Evolutionary conservation across 1,140 invertebrate species (phyloP), one percentile per base, ranked within the genome.

Genomic region (Fopius arisanus): DNA sequence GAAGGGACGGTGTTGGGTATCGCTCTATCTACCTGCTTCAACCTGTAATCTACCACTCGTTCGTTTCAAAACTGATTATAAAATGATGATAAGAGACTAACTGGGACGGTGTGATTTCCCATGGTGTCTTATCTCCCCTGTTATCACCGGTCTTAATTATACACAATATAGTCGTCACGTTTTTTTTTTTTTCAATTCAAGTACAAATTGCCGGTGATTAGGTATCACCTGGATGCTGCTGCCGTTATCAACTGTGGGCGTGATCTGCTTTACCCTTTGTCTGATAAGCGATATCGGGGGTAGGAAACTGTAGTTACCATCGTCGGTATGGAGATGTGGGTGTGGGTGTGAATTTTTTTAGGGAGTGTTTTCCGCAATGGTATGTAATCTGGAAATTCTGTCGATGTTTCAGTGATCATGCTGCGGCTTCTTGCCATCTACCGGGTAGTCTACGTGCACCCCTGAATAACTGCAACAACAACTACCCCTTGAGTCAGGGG

Each of bases 401-500:
- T 62, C 62, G 70, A 63, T 71, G 37, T 71, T 71, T 71, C 70
- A 71, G 70, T 71, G 70, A 71, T n/a, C 54, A 71, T 28, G 16
- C 70, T 41, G 14, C 31, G 70, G 54, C 70, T 28, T 37, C 59
- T 71, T 71, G 54, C 70, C 70, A 71, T 71, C 54, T 62, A n/a
- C 31, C 29, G 70, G 70, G 70, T 5, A 71, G 29, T 10, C 33
- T 71, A 28, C 51, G 70, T 10, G 62, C 31, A n/a, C 70, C 70
- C 12, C 33, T 71, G 70, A 71, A 59, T 12, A 33, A 71, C 19
- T 71, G 70, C 59, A 69, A 69, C 67, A 70, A 70, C 19, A 71
- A 63, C 59, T 71, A 71, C 37, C 54, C 59, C 31, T 40, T 31
- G 54, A 62, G 40, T 41, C 51, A 71, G 16, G 62, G 59, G 63